Evolutionary conservation across 2,797 vertebrate genomes (phyloP).

Genomic region (Typhlichthys eigenmanni): DNA sequence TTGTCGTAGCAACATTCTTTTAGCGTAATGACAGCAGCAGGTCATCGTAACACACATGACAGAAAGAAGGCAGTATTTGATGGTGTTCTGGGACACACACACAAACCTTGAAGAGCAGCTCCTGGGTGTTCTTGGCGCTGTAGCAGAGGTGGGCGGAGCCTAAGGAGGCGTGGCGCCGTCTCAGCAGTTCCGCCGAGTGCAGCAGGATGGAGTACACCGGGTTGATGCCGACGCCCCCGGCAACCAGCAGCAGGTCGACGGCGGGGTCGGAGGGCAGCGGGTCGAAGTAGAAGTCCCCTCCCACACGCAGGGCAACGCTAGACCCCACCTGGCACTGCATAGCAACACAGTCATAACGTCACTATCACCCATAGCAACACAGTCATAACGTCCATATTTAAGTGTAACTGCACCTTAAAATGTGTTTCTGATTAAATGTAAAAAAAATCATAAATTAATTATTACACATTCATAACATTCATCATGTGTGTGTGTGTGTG

Average conservation of each 20-base stretch:
- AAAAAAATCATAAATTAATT: no score
- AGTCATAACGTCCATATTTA: neutral
- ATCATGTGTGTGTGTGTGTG: no score
- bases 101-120: slow-evolving; percentile 92
- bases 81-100: neutral
- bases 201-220: slow-evolving; percentile 93
- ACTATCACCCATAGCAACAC: slow-evolving; percentile 71
- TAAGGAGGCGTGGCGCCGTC: slow-evolving; percentile 49
- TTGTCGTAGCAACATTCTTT: no score
- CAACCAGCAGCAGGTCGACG: slow-evolving; percentile 87
- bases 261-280: slow-evolving; percentile 83
- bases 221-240: slow-evolving; percentile 95
- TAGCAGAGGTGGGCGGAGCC: slow-evolving; percentile 85
- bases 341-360: no score
- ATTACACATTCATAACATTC: no score
- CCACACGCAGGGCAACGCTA: slow-evolving; percentile 86
- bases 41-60: no score
- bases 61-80: no score
- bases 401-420: neutral
- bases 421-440: no score
- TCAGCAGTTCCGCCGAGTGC: slow-evolving; percentile 84
- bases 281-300: slow-evolving; percentile 94
- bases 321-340: slow-evolving; percentile 70
- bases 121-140: slow-evolving; percentile 84
- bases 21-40: no score